phyloP scores from a whole-genome alignment of 2,888 invertebrate genomes.

The Ceraclea dissimilis region DNA sequence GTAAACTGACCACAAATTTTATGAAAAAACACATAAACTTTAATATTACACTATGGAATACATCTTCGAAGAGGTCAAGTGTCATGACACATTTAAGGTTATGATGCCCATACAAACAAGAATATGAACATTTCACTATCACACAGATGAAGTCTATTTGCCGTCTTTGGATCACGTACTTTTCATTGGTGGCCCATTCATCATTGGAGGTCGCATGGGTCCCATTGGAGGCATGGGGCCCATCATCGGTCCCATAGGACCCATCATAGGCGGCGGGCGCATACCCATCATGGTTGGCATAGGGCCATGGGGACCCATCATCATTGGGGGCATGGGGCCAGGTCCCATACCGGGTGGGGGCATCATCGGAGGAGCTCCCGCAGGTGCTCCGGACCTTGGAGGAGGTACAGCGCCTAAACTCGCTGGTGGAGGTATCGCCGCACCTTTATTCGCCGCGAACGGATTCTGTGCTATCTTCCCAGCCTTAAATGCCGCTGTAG shows the following conservation, averaged over 20 bases:
- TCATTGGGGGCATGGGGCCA: conserved; percentile 32
- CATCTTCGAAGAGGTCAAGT: no score
- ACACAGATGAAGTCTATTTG: no score
- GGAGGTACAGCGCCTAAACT: conserved; percentile 58
- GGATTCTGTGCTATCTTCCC: conserved; percentile 93
- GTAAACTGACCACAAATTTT: no score
- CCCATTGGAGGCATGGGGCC: conserved; percentile 61
- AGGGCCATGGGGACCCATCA: conserved; percentile 63
- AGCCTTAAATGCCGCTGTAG: conserved; percentile 94
- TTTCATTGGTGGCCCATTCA: conserved; percentile 63
- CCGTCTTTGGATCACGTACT: conserved; percentile 27
- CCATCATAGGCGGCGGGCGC: conserved; percentile 67
- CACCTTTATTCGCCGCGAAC: conserved; percentile 61
- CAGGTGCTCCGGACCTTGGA: conserved; percentile 49
- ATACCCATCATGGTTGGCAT: conserved; percentile 77
- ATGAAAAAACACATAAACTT: no score
- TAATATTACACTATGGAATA: no score
- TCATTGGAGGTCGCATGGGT: conserved; percentile 63
- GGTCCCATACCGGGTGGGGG: conserved; percentile 35
- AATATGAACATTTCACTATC: no score
- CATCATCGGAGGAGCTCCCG: conserved; percentile 58
- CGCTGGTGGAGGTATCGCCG: conserved; percentile 73
- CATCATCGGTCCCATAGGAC: conserved; percentile 52
- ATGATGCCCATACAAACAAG: no score
- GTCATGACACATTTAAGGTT: no score